Base-by-base conservation (phyloP, 2,113 vertebrate genomes). In the Lethenteron reissneri region DNA sequence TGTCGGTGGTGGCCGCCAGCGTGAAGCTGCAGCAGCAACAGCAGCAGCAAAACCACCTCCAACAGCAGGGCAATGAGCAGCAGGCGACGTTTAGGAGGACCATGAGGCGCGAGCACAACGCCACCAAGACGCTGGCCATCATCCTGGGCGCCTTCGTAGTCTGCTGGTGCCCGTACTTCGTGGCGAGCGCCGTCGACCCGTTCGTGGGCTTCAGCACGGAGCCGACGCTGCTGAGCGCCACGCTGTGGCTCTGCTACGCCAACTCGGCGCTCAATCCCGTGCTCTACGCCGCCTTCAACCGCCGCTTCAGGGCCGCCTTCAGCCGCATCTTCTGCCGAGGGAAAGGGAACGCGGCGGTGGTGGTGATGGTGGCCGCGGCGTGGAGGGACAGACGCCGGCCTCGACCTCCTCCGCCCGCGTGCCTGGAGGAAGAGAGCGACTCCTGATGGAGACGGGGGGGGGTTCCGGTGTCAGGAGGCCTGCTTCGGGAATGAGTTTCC, bases 151-250 rank as follows among this genome's bases (percentile, higher is more conserved):
- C 82, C 0, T 97, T 97, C 75, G 73, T 89, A 14, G 70, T 90
- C 71, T 97, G 92, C 79, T 97, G 92, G 92, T 83, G 92, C 72
- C 92, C 92, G 11, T 96, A 94, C 78, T 94, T 92, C 77, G 88
- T 87, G 0, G 82, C 82, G 11, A 88, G 94, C 70, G 85, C 77
- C 0, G 90, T 82, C 77, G 81, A 81, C 3, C 87, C 88, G 9
- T 72, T 90, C 14, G 58, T 2, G 56, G 83, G 82, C 21, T 41
- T 41, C 41, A 41, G 41, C 41, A 41, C 41, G 41, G 41, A 41
- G 41, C 41, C 41, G 41, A 6, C 41, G 4, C 81, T 84, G 72
- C 72, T 83, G 74, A 81, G 80, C 5, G 41, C 86, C 0, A 84
- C 85, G 1, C 74, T 85, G 8, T 97, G 92, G 91, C 79, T 97